Evolutionary conservation across 2,888 invertebrate genomes (phyloP), one percentile per base, ranked within the genome.

Genomic region (Apodemia hepburni): DNA sequence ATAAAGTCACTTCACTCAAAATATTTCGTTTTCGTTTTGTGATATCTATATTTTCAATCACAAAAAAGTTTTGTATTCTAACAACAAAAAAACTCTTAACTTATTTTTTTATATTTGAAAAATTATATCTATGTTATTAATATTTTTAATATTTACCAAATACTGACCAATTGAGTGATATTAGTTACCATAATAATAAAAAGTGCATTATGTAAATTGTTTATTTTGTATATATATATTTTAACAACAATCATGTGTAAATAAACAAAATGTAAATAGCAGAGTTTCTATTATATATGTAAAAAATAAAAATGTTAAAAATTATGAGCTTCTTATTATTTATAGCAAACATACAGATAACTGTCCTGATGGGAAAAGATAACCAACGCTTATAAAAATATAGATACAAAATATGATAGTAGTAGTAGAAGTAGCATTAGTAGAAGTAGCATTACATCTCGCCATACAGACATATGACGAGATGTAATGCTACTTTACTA

Each of bases 241-340:
- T 68, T 65, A 51, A 66, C 73, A 38, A 71, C 73, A 73, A 77
- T 69, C 64, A 76, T 76, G 74, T 88, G 87, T 88, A 87, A 87
- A 88, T 89, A 88, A 77, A 74, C 78, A 75, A 81, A 82, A 81
- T 88, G 87, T 87, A 88, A 85, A 88, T 89, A 89, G 78, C 74
- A 80, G 77, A 78, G 70, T 68, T 66, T 47, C n/a, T 66, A 67
- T 59, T 68, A 70, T 71, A 77, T 78, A 77, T 80, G 75, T 71
- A 79, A 80, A 81, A 80, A 73, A 81, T 82, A 79, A 83, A 80
- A 80, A 75, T 75, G 73, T 73, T 74, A 75, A 74, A 73, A 38
- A 63, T 47, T 38, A 38, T 3, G 0, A 33, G 1, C 22, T 22
- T 3, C 8, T 12, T 54, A 54, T 49, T 61, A 22, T 61, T 54